A percentile compares a stretch with the other conserved stretches of the same genome.
phyloP scores from a whole-genome alignment of 53 echinoderm and acorn worm genomes.

The Mesocentrotus franciscanus region DNA sequence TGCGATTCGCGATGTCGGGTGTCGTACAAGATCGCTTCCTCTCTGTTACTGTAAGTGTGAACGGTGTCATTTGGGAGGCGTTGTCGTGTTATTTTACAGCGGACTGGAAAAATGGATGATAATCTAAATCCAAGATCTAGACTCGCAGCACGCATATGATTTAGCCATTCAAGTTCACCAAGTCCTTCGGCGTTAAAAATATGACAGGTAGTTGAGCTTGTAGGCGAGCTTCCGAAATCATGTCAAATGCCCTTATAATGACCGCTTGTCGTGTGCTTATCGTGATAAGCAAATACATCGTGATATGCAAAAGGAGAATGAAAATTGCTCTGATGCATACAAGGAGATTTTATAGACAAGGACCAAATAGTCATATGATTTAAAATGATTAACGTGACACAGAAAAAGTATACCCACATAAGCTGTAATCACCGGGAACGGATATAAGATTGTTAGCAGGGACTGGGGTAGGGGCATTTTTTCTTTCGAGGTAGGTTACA shows the following conservation, averaged over 20 bases:
- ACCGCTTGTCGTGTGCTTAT: background rate
- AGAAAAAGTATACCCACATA: background rate
- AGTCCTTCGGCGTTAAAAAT: background rate
- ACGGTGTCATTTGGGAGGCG: conserved; percentile 4
- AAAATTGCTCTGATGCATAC: background rate
- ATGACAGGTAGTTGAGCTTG: conserved; percentile 9
- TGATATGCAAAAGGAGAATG: conserved; percentile 3
- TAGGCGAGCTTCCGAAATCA: background rate
- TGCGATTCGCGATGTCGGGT: background rate
- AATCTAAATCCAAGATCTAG: conserved; percentile 46
- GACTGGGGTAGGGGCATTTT: background rate
- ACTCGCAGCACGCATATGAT: conserved; percentile 31
- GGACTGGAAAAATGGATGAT: conserved; percentile 16
- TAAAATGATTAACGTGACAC: background rate
- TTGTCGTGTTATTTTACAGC: conserved; percentile 4
- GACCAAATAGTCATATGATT: background rate
- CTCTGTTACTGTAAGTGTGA: background rate
- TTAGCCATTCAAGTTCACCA: background rate
- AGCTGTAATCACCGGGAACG: background rate
- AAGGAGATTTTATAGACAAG: background rate
- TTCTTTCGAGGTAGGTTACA: background rate
- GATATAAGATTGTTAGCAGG: background rate
- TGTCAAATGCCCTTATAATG: conserved; percentile 10
- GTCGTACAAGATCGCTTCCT: background rate
- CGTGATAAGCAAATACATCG: background rate